Percentiles rank a stretch among this genome's conserved stretches.
Conservation (phyloP, 2,888 invertebrate species). For the Drosophila kambysellisi region DNA sequence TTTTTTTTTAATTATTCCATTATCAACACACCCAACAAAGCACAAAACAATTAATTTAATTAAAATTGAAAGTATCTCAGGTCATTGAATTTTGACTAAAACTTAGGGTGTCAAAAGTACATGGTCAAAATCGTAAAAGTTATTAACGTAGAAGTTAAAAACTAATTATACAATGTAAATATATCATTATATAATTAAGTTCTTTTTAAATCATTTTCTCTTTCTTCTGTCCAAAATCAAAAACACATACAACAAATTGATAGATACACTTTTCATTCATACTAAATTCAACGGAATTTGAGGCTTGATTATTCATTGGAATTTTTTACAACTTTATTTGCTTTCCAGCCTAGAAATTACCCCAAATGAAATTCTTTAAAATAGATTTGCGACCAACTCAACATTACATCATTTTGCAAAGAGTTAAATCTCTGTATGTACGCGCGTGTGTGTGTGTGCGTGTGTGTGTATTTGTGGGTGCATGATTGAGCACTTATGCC, state of each 20-base stretch:
- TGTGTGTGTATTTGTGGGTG: constrained; percentile 26
- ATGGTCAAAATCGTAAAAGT: not conserved
- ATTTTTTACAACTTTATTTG: not conserved
- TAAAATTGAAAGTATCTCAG: constrained; percentile 40
- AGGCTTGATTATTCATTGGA: not conserved
- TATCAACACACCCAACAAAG: constrained; percentile 25
- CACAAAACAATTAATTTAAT: constrained; percentile 27
- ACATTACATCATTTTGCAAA: constrained; percentile 66
- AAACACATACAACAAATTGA: not conserved
- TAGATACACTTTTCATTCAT: not conserved
- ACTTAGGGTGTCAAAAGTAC: not conserved
- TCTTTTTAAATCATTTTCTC: not conserved
- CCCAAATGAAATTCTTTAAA: constrained; percentile 64
- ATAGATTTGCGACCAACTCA: constrained; percentile 17
- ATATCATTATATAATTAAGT: not conserved
- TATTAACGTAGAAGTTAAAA: not conserved
- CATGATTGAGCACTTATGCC: constrained; percentile 74
- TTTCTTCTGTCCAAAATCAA: not conserved
- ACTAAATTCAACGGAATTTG: not conserved
- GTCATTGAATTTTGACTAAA: constrained; percentile 40
- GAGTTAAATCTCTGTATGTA: constrained; percentile 48
- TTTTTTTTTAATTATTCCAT: constrained; percentile 34
- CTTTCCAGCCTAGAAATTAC: constrained; percentile 30
- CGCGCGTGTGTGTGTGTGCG: not conserved
- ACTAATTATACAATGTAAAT: not conserved